Percentiles rank a stretch among this genome's conserved stretches.
Evolutionary conservation across 2,113 vertebrate species (phyloP).

Genomic region (Ranitomeya variabilis): DNA sequence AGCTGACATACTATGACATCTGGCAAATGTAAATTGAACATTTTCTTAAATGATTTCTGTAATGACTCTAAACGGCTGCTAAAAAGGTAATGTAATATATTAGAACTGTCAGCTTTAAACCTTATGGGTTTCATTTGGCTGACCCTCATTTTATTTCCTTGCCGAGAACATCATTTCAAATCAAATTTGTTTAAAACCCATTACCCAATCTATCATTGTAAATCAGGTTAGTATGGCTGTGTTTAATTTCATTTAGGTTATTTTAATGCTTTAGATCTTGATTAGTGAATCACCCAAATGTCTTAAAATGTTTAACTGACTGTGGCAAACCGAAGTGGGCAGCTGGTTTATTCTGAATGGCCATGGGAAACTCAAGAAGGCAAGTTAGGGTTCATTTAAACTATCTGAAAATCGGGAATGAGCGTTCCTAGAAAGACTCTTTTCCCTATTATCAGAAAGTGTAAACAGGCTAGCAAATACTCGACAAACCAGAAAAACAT

Average conservation of each 20-base stretch:
- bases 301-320: slow-evolving; percentile 42
- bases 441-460: no score
- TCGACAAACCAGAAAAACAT: no score
- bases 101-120: slow-evolving; percentile 54
- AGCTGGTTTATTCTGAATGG: slow-evolving; percentile 30
- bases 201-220: slow-evolving; percentile 52
- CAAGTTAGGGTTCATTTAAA: background rate
- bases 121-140: slow-evolving; percentile 56
- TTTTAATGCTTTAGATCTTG: slow-evolving; percentile 49
- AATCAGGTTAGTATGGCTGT: slow-evolving; percentile 49
- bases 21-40: slow-evolving; percentile 53
- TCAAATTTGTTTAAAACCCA: slow-evolving; percentile 56
- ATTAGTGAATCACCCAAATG: slow-evolving; percentile 47
- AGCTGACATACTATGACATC: slow-evolving; percentile 52
- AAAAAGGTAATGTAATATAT: slow-evolving; percentile 55
- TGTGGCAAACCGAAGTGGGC: slow-evolving; percentile 20
- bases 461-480: no score
- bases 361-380: background rate
- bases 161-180: slow-evolving; percentile 54
- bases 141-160: slow-evolving; percentile 54
- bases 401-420: no score
- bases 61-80: slow-evolving; percentile 57
- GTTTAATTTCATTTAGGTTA: slow-evolving; percentile 52
- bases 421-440: no score
- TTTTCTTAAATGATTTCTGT: slow-evolving; percentile 58